Base-by-base conservation (phyloP, 2,888 invertebrate species). In the Philonicus albiceps region DNA sequence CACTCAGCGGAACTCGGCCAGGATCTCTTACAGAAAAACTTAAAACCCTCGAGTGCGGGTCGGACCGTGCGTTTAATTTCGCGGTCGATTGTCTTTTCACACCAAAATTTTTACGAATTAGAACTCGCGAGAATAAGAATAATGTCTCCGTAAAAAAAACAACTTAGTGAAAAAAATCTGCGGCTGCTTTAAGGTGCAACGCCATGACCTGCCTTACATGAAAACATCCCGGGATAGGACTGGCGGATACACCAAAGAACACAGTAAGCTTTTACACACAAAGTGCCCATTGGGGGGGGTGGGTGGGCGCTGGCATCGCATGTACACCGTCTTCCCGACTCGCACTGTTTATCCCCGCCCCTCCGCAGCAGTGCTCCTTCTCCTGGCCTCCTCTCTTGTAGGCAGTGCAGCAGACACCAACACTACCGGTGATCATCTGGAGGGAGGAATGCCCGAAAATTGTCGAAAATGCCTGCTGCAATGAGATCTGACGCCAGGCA, bases 171-270 rank as follows among this genome's bases (percentile, higher is more conserved):
- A 74, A 31, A 74, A 74, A 86, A 88, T 75, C 87, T 88, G 87
- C 87, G 87, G 87, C 72, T 73, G 43, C 84, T 34, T 72, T 40
- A 64, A 87, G 31, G 55, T 88, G 87, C 89, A 88, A 89, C 90
- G 90, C 91, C 92, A 91, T 92, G 92, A 92, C 92, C 92, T 92
- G 92, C 92, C 92, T 91, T 92, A 92, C 92, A 91, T 91, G 91
- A 90, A 90, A 92, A 92, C 92, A 91, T 91, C 91, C 91, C 91
- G 91, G 91, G 91, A 91, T 91, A 92, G 92, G 92, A 92, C 92
- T 92, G 91, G 91, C 90, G 89, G 88, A 89, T 89, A 40, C 31
- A 43, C 53, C 83, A 85, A 80, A 85, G 86, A 87, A 85, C 86
- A 81, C 86, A 86, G 86, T 86, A 87, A 87, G 87, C 87, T 87